Evolutionary conservation across 2,888 invertebrate genomes (phyloP).

Genomic region (Tipula vernalis): DNA sequence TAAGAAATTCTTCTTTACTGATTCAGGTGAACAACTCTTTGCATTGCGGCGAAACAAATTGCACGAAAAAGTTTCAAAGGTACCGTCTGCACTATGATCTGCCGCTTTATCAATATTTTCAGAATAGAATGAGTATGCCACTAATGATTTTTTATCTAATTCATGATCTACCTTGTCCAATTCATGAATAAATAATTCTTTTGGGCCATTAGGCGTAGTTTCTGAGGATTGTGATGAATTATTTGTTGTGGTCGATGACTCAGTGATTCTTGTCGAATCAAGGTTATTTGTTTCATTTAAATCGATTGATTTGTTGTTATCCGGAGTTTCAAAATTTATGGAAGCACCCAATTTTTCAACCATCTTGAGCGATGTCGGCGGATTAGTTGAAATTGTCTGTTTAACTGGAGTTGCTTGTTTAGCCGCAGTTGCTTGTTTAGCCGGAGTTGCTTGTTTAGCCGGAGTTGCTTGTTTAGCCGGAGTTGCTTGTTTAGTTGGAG

Average conservation of each 20-base stretch:
- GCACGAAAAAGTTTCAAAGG: neutral
- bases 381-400: neutral
- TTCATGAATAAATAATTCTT: neutral
- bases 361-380: neutral
- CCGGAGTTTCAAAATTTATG: neutral
- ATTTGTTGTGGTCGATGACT: neutral
- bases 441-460: neutral
- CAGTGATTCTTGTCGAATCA: neutral
- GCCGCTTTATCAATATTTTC: neutral
- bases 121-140: neutral
- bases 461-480: neutral
- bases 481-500: neutral
- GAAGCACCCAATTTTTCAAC: neutral
- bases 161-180: neutral
- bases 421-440: neutral
- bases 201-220: neutral
- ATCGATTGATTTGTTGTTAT: neutral
- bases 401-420: neutral
- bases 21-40: neutral
- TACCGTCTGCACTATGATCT: neutral
- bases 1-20: neutral
- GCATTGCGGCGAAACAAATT: neutral
- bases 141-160: neutral
- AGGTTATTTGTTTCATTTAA: neutral
- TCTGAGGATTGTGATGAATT: neutral